Percentiles rank a stretch among this genome's conserved stretches.
These are phyloP conservation scores for Spizaetus ornatus DNA, from an alignment of 2,113 vertebrate genomes.

Conservation along the genomic window DNA sequence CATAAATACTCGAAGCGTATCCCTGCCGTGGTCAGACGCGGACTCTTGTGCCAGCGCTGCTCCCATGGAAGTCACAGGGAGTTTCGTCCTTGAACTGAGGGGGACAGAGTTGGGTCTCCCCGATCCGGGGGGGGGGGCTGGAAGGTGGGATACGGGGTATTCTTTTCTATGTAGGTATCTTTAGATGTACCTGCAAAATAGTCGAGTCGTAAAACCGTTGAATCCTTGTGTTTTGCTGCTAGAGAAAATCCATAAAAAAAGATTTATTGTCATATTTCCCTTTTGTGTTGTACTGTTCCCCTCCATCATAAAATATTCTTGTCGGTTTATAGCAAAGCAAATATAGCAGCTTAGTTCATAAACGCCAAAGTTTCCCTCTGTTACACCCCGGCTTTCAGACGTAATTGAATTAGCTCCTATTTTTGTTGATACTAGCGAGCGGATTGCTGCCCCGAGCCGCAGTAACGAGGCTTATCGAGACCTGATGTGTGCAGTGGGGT, in stretches of 20 bases:
- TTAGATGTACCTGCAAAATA: background rate
- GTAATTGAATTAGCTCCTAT: conserved; percentile 40
- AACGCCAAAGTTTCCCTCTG: conserved; percentile 56
- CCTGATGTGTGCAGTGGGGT: background rate
- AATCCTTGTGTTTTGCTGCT: conserved; percentile 52
- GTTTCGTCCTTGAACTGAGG: background rate
- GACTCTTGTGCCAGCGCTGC: background rate
- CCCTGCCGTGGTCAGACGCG: background rate
- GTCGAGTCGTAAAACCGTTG: background rate
- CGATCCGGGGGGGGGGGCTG: rapidly evolving
- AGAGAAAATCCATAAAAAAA: conserved; percentile 67
- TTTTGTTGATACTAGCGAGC: background rate
- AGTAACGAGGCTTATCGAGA: background rate
- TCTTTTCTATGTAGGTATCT: background rate
- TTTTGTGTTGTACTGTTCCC: conserved; percentile 48
- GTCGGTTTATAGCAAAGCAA: conserved; percentile 49
- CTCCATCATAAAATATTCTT: conserved; percentile 60
- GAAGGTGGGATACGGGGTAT: rapidly evolving
- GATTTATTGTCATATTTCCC: conserved; percentile 71
- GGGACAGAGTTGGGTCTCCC: background rate
- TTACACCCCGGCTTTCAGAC: conserved; percentile 44
- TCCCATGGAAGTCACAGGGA: background rate
- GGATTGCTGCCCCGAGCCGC: background rate
- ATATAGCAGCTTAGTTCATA: conserved; percentile 58
- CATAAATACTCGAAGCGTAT: background rate